Evolutionary conservation across 2,113 vertebrate species (phyloP).

Genomic region (Nycticebus coucang): DNA sequence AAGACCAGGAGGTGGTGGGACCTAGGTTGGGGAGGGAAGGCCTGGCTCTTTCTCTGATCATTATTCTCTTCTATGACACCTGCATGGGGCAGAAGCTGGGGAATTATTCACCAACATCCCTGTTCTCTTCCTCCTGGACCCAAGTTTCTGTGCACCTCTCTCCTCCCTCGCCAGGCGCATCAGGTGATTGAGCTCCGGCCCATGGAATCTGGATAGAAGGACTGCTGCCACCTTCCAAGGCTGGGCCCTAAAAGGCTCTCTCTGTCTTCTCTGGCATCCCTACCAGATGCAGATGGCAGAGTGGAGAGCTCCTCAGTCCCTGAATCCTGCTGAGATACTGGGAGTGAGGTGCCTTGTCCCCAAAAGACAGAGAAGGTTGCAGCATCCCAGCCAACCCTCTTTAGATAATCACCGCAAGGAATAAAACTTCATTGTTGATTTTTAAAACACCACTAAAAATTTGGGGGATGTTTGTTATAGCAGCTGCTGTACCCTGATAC

Average conservation of each 20-base stretch:
- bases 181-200: neutral
- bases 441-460: neutral
- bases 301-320: rapidly evolving
- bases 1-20: neutral
- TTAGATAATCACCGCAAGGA: neutral
- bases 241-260: neutral
- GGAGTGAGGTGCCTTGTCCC: neutral
- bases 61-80: rapidly evolving
- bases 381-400: neutral
- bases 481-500: neutral
- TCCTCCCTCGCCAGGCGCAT: neutral
- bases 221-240: neutral
- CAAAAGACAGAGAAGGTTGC: neutral
- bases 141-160: neutral
- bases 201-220: neutral
- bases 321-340: neutral
- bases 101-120: rapidly evolving
- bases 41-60: neutral
- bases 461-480: neutral
- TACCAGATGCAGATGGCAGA: rapidly evolving
- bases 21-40: neutral
- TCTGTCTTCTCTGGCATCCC: neutral
- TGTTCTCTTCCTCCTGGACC: neutral
- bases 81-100: neutral
- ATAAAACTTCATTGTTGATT: neutral